Percentiles rank a stretch among this genome's conserved stretches.
These are phyloP conservation scores for Dromococcyx pavoninus DNA, from an alignment of 2,797 vertebrate species.

Conservation along the genomic window DNA sequence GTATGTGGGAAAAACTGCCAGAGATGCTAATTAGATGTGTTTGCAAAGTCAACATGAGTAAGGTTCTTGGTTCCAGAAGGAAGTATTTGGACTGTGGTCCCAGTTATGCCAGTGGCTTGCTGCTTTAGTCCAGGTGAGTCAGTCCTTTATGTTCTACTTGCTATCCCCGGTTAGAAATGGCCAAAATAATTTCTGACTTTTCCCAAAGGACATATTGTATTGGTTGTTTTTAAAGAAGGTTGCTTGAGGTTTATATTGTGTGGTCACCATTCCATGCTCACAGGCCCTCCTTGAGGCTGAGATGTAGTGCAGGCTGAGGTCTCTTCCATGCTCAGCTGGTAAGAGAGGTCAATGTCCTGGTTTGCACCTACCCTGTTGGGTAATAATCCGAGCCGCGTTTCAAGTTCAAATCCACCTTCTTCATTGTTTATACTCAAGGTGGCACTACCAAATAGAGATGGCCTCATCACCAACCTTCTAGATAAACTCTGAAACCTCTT, in stretches of 20 bases:
- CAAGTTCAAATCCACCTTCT: neutral
- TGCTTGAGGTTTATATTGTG: neutral
- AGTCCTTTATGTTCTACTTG: neutral
- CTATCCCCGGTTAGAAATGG: neutral
- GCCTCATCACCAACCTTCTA: fast-evolving
- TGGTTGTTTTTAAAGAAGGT: neutral
- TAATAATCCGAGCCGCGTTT: neutral
- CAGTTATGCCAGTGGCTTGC: neutral
- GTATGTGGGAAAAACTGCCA: neutral
- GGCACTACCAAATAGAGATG: neutral
- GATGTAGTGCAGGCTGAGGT: neutral
- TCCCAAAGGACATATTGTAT: neutral
- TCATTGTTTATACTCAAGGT: neutral
- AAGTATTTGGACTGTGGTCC: neutral
- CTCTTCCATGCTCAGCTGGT: neutral
- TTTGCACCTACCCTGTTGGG: neutral
- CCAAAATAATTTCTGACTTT: neutral
- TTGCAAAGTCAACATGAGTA: neutral
- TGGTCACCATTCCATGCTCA: neutral
- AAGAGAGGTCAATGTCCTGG: neutral
- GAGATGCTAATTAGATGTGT: neutral
- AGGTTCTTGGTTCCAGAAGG: neutral
- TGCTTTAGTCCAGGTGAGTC: neutral
- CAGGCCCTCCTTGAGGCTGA: neutral
- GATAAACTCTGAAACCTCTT: neutral